Evolutionary conservation across 2,797 vertebrate species (phyloP).

Genomic region (Otus scops): DNA sequence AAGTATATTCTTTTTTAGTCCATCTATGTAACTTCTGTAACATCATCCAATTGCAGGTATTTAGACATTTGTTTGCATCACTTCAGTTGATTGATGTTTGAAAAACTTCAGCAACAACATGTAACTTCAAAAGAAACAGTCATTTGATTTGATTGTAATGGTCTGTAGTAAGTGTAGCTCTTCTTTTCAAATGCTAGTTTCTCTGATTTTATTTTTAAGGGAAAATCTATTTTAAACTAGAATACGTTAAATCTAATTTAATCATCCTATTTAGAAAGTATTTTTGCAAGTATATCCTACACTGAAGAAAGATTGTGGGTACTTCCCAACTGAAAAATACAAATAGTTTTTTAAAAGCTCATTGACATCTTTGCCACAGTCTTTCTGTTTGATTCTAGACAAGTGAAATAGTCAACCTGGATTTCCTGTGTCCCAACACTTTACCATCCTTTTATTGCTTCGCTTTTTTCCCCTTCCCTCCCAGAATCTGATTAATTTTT

Average conservation of each 20-base stretch:
- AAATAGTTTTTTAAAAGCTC: neutral
- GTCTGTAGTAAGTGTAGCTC: neutral
- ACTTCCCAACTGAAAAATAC: neutral
- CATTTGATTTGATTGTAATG: neutral
- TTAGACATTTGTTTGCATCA: neutral
- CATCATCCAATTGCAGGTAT: neutral
- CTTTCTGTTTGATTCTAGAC: neutral
- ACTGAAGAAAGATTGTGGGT: neutral
- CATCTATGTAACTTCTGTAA: neutral
- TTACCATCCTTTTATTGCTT: neutral
- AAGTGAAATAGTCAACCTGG: neutral
- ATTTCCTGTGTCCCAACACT: neutral
- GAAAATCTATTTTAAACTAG: neutral
- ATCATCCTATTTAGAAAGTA: neutral
- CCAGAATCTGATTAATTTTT: neutral
- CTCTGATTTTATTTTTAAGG: neutral
- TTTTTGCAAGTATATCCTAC: neutral
- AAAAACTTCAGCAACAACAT: neutral
- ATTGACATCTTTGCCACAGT: neutral
- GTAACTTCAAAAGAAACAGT: neutral
- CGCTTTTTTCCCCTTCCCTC: neutral
- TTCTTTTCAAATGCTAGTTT: neutral
- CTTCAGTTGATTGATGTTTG: neutral
- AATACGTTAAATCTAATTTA: neutral
- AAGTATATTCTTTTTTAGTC: neutral